Base-by-base conservation (phyloP, 2,888 invertebrate genomes). In the Tanytarsus gracilentus region DNA sequence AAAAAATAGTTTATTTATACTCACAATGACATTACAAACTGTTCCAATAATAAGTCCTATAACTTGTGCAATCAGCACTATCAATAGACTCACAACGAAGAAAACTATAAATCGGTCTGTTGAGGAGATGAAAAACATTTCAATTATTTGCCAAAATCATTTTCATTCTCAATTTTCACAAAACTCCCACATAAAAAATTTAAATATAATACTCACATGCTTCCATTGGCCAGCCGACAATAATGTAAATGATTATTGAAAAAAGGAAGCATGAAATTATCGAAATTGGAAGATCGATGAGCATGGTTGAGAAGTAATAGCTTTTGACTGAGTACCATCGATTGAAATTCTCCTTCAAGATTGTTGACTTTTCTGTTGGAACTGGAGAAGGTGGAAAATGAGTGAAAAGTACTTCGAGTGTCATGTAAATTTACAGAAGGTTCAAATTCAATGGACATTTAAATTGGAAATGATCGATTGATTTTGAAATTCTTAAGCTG, bases 41-140 rank as follows among this genome's bases (percentile, higher is more conserved):
- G 94, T 90, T 6, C 96, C 96, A 66, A 97, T 85, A 77, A 93
- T 85, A 1, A 96, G 79, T 0, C 96, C 96, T 65, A 94, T 82
- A 69, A 93, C 90, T 75, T 96, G 95, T 1, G 94, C 92, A 2
- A 95, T 91, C 61, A 95, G 84, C 16, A 89, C 87, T 0, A 89
- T 84, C 65, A 92, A 79, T 52, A 90, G 72, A 62, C 90, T 87
- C 52, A 94, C 86, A 3, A 81, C 76, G 67, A 90, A 83, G 76
- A 94, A 95, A 86, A 95, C 90, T 59, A 77, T 73, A 70, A 96
- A 92, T 49, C 96, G 78, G 30, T 78, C 71, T 62, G n/a, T n/a
- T n/a, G n/a, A n/a, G n/a, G n/a, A n/a, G n/a, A n/a, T n/a, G n/a
- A n/a, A n/a, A n/a, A n/a, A n/a, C n/a, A n/a, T n/a, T n/a, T n/a